Base-by-base conservation (phyloP, 2,797 vertebrate genomes). In the Centropyge bicolor region DNA sequence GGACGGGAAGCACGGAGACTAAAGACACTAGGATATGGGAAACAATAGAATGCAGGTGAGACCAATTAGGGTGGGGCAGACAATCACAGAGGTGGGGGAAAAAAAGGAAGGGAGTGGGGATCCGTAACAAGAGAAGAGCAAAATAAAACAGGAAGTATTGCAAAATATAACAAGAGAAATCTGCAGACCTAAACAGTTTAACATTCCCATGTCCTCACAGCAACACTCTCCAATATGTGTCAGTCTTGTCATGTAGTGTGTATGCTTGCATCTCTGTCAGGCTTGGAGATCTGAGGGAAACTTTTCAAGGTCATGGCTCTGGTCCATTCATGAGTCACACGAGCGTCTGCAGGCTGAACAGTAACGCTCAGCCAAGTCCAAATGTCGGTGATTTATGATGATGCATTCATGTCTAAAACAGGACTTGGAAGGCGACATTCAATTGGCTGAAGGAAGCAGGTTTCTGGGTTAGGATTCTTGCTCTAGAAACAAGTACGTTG, bases 391-490 rank as follows among this genome's bases (percentile, higher is more conserved):
- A 69, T 78, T 80, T 77, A 45, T 64, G 70, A 74, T 67, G 65
- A 89, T 75, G 60, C 66, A 86, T 63, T 62, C 60, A 13, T 22
- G 70, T 80, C 72, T 74, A 70, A 90, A 82, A 73, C 22, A 9
- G 75, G 79, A 76, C 68, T 51, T 62, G 55, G 35, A 62, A 45
- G 52, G 49, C 46, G 7, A 22, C 11, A 8, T 74, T 70, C 14
- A 59, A 41, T 71, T 75, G 72, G 78, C 62, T 27, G 40, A 64
- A 79, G 52, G 84, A 92, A 91, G 9, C 31, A 67, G 84, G 88
- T 91, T 90, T 93, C 76, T 86, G 76, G 85, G 88, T 89, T 82
- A 76, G 55, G 40, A 52, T 56, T 66, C 41, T 68, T 68, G 40
- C 67, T 70, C 51, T 4, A 75, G 56, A 83, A 87, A 73, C 75